These are phyloP conservation scores for Metaphire vulgaris DNA, from an alignment of 1,140 invertebrate species.

Conservation along the genomic window DNA sequence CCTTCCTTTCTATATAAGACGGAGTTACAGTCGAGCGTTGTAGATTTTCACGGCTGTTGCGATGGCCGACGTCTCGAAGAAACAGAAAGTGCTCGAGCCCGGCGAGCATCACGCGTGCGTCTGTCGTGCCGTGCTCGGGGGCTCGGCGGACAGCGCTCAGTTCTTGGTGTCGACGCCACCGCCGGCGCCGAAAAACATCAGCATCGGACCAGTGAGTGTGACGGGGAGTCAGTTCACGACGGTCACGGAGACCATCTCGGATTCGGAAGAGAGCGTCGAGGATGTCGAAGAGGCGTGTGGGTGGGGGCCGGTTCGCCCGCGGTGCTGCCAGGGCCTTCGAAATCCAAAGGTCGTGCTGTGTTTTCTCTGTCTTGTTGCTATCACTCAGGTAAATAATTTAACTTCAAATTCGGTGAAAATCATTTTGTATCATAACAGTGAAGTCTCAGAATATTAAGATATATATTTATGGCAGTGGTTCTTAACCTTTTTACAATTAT, in stretches of 20 bases:
- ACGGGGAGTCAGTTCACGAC: not conserved
- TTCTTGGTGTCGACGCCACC: not conserved
- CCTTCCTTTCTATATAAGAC: too few species aligned
- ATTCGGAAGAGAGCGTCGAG: not conserved
- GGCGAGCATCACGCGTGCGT: not conserved
- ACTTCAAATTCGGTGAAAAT: too few species aligned
- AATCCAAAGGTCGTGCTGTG: constrained; percentile 39
- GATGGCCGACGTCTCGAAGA: not conserved
- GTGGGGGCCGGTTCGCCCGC: constrained; percentile 36
- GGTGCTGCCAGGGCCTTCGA: constrained; percentile 38
- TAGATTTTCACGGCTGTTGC: too few species aligned
- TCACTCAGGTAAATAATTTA: constrained; percentile 62
- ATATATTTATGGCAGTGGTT: too few species aligned
- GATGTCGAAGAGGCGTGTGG: constrained; percentile 33
- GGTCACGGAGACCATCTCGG: not conserved
- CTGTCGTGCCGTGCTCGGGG: not conserved
- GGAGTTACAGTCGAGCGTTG: too few species aligned
- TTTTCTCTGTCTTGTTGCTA: constrained; percentile 72
- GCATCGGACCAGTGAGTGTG: not conserved
- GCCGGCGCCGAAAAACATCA: not conserved
- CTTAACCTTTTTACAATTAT: too few species aligned
- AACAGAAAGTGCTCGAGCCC: not conserved
- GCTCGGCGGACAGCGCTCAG: not conserved
- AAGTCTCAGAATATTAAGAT: too few species aligned
- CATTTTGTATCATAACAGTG: too few species aligned